Evolutionary conservation across 1,140 invertebrate species (phyloP), one percentile per base, ranked within the genome.

Genomic region (Leptinotarsa lineolata): DNA sequence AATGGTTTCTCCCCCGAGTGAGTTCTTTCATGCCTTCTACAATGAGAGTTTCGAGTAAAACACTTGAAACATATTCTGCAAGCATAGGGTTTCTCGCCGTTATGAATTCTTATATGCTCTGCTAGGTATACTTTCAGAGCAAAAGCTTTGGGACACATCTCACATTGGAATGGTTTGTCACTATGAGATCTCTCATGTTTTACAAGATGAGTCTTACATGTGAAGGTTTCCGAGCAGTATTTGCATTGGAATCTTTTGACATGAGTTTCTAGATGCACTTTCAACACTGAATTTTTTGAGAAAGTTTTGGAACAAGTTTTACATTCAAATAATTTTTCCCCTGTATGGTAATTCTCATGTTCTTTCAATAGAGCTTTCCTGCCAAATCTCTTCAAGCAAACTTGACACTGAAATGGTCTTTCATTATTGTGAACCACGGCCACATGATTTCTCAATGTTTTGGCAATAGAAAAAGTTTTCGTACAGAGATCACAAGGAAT

Each of bases 1-100:
- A 84, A 90, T 64, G 86, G 90, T 83, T 86, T 87, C 61, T 89
- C 45, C 6, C 60, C 68, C 13, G 68, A 66, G 54, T 76, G 75
- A 4, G 59, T 18, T 18, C 46, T 20, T 22, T 73, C 67, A 48
- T 76, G 75, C 61, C 67, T 76, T 15, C 67, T 76, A 15, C 73
- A 60, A 68, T 73, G 69, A 13, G 67, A 69, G 24, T 73, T 73
- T 63, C 71, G 69, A 20, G 63, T 44, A 61, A 76, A 76, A 2
- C 63, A 59, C 58, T 73, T 68, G 8, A 58, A 68, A 30, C 75
- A 76, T 21, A 73, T 61, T 15, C 59, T 63, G 46, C 75, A 76
- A 46, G 58, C 45, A 44, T 67, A 76, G 3, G 72, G 70, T 60
- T 60, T 72, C 24, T 71, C 70, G 11, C 72, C 72, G 39, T 54